Conservation (phyloP, 2,113 vertebrate species). For the Sula dactylatra region DNA sequence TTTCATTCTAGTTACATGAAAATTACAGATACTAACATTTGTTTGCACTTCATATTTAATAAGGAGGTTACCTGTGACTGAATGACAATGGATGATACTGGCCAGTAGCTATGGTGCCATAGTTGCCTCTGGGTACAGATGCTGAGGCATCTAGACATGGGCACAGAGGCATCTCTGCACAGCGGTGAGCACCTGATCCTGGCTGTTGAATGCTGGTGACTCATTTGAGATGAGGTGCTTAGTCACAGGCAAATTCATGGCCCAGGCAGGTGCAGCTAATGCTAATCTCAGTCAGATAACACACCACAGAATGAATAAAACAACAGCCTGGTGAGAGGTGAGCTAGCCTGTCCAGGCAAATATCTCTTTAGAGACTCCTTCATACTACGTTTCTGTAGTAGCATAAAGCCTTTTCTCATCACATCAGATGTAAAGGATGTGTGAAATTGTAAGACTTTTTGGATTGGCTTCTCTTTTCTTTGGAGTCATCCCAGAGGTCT, state of each 20-base stretch:
- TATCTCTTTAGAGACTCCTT: background rate
- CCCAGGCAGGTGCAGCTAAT: background rate
- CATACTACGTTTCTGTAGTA: background rate
- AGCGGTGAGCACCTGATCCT: background rate
- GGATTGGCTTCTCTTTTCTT: background rate
- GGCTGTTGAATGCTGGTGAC: background rate
- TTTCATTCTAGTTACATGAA: background rate
- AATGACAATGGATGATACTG: background rate
- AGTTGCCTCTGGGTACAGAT: background rate
- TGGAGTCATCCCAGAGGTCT: background rate
- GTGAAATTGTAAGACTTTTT: background rate
- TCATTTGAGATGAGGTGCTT: background rate
- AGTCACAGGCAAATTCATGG: background rate
- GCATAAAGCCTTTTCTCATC: background rate
- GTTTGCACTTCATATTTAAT: background rate
- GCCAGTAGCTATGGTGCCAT: fast-evolving
- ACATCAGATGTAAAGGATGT: fast-evolving
- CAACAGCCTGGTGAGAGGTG: background rate
- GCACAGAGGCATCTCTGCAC: background rate
- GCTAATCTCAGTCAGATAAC: background rate
- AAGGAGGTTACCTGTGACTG: background rate
- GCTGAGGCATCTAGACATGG: too few relatives aligned
- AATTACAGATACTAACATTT: background rate
- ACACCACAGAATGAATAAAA: fast-evolving
- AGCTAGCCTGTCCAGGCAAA: background rate